Evolutionary conservation across 2,113 vertebrate genomes (phyloP).

Genomic region (Percina caprodes): DNA sequence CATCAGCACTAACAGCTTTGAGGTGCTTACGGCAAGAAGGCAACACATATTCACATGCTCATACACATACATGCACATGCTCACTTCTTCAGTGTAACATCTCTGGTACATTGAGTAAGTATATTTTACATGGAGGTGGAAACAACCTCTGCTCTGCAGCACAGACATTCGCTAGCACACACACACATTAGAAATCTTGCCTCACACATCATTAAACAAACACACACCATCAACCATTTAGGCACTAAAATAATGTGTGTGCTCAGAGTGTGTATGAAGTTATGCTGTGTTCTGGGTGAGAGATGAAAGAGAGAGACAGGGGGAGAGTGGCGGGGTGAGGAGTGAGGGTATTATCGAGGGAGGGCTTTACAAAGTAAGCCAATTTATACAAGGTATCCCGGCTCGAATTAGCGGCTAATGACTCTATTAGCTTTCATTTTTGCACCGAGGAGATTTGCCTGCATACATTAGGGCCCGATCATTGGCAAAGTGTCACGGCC

Average conservation of each 20-base stretch:
- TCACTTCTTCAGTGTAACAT: constrained; percentile 40
- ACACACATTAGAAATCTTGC: constrained; percentile 58
- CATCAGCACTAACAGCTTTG: constrained; percentile 67
- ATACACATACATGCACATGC: constrained; percentile 17
- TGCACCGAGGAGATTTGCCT: constrained; percentile 97
- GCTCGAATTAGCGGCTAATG: constrained; percentile 99
- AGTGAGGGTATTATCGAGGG: constrained; percentile 87
- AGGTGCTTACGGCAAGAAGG: constrained; percentile 23
- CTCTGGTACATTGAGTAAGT: constrained; percentile 60
- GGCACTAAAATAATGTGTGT: constrained; percentile 56
- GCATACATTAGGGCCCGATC: constrained; percentile 99
- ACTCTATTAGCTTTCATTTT: constrained; percentile 99
- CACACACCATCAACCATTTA: constrained; percentile 74
- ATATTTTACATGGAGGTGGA: constrained; percentile 55
- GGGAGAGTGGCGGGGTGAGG: constrained; percentile 24
- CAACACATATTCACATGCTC: constrained; percentile 13
- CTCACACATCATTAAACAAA: constrained; percentile 78
- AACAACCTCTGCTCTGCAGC: constrained; percentile 22
- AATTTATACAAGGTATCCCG: constrained; percentile 94
- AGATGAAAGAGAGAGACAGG: too few relatives aligned
- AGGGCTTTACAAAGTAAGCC: constrained; percentile 99
- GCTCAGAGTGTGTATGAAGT: constrained; percentile 61
- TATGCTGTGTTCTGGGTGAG: constrained; percentile 59
- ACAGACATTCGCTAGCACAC: constrained; percentile 30
- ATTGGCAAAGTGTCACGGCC: constrained; percentile 97